These are phyloP conservation scores for Helicoverpa armigera DNA, from an alignment of 1,140 invertebrate species.

Conservation along the genomic window DNA sequence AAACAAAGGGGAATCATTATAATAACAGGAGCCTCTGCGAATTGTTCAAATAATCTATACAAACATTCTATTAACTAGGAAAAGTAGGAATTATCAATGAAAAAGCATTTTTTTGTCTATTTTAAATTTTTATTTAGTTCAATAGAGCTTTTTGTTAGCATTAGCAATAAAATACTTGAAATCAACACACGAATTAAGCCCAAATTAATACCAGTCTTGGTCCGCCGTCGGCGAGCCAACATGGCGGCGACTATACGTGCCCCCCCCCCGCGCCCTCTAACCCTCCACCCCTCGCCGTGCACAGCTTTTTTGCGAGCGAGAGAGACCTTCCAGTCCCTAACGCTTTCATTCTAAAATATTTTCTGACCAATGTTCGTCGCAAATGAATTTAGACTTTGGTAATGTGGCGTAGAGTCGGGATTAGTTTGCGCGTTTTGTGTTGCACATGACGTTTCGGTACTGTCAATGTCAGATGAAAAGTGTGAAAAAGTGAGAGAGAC, in stretches of 20 bases:
- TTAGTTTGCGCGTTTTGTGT: constrained; percentile 11
- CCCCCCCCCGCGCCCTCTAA: constrained; percentile 69
- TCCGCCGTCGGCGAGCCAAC: constrained; percentile 75
- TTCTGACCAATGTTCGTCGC: constrained; percentile 59
- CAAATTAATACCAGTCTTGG: constrained; percentile 85
- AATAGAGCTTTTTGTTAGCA: constrained; percentile 32
- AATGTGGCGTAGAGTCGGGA: constrained; percentile 49
- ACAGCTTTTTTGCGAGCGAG: constrained; percentile 85
- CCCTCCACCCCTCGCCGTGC: constrained; percentile 60
- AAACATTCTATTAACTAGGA: neutral
- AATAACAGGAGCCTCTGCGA: neutral
- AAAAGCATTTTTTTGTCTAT: neutral
- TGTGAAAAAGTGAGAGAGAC: constrained; percentile 86
- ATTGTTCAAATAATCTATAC: neutral
- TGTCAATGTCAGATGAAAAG: constrained; percentile 75
- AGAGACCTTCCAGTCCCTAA: constrained; percentile 82
- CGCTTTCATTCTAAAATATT: constrained; percentile 86
- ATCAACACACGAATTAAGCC: constrained; percentile 81
- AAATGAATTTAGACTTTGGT: constrained; percentile 57
- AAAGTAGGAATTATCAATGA: neutral
- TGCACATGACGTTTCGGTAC: constrained; percentile 56
- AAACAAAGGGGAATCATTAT: neutral
- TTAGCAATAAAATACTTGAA: constrained; percentile 73
- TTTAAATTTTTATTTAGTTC: neutral
- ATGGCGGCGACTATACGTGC: constrained; percentile 74